Conservation (phyloP, 2,797 vertebrate species). For the Artibeus jamaicensis region DNA sequence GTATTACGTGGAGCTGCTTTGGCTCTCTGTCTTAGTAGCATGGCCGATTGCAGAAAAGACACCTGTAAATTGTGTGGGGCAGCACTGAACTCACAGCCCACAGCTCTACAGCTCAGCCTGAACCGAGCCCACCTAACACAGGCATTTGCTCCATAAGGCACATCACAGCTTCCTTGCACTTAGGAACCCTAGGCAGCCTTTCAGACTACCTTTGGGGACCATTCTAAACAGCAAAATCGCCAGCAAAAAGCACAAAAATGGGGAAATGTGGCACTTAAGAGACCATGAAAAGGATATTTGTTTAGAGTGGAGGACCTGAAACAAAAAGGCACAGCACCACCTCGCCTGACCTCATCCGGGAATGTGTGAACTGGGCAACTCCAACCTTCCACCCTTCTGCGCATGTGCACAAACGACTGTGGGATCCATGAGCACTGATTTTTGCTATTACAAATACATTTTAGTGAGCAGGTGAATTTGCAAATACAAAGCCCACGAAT, state of each 20-base stretch:
- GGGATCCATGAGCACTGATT: background rate
- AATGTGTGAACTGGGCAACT: background rate
- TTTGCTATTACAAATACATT: background rate
- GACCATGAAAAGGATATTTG: background rate
- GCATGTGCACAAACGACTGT: background rate
- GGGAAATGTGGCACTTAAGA: background rate
- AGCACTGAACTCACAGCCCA: background rate
- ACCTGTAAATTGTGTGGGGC: too few species aligned
- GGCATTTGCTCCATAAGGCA: background rate
- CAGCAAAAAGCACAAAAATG: background rate
- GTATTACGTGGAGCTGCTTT: too few species aligned
- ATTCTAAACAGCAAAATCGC: background rate
- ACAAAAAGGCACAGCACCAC: background rate
- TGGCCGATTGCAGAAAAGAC: too few species aligned
- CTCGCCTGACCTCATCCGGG: background rate
- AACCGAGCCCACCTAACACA: background rate
- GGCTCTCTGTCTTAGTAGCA: too few species aligned
- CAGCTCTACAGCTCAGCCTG: background rate
- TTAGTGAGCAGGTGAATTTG: background rate
- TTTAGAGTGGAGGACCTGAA: background rate
- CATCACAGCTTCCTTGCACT: background rate
- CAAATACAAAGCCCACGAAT: background rate
- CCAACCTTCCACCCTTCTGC: background rate
- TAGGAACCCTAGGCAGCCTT: background rate
- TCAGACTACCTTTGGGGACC: background rate